These are phyloP conservation scores for Archaeoteleia sp. DNA, from an alignment of 2,888 invertebrate genomes.

Conservation along the genomic window DNA sequence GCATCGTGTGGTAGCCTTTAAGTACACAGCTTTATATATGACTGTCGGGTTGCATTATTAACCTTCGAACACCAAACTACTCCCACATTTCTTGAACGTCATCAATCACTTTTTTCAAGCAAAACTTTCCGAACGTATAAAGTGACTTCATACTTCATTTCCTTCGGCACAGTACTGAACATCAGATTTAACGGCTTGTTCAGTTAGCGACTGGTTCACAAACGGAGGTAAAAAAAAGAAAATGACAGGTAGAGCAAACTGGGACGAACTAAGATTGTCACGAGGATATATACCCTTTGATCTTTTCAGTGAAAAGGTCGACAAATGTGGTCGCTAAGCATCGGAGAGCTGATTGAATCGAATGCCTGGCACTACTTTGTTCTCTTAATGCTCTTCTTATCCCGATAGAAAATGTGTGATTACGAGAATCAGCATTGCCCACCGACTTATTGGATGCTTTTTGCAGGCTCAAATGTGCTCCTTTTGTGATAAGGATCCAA, in stretches of 20 bases:
- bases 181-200: neutral
- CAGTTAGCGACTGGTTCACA: neutral
- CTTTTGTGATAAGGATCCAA: no score
- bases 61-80: slow-evolving; percentile 27
- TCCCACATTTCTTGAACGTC: neutral
- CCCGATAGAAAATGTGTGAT: no score
- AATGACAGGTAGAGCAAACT: neutral
- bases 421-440: no score
- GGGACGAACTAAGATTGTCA: neutral
- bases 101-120: slow-evolving; percentile 34
- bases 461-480: no score
- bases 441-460: no score
- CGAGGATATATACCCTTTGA: neutral
- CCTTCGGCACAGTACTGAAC: neutral
- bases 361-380: no score
- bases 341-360: no score
- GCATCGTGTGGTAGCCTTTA: neutral
- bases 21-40: slow-evolving; percentile 30
- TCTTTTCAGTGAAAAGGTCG: no score
- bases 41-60: slow-evolving; percentile 34
- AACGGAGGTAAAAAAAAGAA: neutral
- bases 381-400: no score
- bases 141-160: slow-evolving; percentile 3
- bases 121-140: slow-evolving; percentile 17
- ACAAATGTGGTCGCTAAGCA: no score